Base-by-base conservation (phyloP, 1,140 invertebrate genomes). In the Formica selysi region DNA sequence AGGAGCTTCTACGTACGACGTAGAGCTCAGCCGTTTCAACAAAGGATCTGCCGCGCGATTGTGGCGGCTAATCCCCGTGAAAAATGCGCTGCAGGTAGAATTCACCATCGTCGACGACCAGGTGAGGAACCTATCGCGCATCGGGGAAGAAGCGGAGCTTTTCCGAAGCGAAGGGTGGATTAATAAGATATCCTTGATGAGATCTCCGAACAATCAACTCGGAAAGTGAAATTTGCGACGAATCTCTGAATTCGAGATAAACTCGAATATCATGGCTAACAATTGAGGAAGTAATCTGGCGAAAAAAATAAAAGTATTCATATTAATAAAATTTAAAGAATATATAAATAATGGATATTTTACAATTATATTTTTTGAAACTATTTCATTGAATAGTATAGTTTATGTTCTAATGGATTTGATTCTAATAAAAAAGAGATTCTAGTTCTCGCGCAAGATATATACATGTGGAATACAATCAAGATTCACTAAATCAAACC, bases 21-120 rank as follows among this genome's bases (percentile, higher is more conserved):
- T 59, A n/a, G 41, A n/a, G 41, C 54, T 57, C 44, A 57, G 36
- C 57, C 51, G 51, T 16, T 57, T 44, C 13, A 84, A 90, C 88
- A 89, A 90, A 68, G 85, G 59, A 76, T 61, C 86, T 22, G 26
- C 29, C 38, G 70, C 38, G 19, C 89, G 91, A 91, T 86, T 84
- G 89, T 88, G 89, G 74, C 79, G 70, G 85, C 38, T 94, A 94
- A 95, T 94, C 93, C 92, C 88, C 87, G 91, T 93, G 90, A 93
- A 94, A 94, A 93, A 92, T 91, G 89, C 86, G 90, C 70, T 84
- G 89, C 93, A 94, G 94, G 94, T 94, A 93, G 93, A 90, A 91
- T 87, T 87, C 86, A 83, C 70, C 76, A 19, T 41, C 78, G 16
- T 41, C 71, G 41, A 54, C 13, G 59, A 48, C 57, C 91, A 91